phyloP scores from a whole-genome alignment of 2,888 invertebrate genomes.

The Idaea straminata region DNA sequence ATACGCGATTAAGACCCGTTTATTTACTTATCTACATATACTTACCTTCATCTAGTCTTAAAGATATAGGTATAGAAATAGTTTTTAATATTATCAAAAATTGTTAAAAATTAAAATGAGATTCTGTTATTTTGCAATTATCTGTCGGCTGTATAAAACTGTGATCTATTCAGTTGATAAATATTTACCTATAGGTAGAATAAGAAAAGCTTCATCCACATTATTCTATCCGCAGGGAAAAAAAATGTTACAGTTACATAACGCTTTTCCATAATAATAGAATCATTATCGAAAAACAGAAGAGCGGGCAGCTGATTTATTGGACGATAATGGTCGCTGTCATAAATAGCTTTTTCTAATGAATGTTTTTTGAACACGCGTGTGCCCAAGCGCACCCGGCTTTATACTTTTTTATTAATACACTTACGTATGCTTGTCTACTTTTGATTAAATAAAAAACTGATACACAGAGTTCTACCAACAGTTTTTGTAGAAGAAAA shows the following conservation, averaged over 20 bases:
- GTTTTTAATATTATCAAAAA: too few relatives aligned
- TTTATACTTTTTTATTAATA: conserved; percentile 53
- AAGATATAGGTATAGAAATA: too few relatives aligned
- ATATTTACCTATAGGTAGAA: neutral
- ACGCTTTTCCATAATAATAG: conserved; percentile 81
- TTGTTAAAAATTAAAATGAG: too few relatives aligned
- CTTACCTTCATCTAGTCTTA: too few relatives aligned
- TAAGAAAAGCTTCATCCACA: conserved; percentile 45
- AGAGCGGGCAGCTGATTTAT: conserved; percentile 81
- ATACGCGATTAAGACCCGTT: too few relatives aligned
- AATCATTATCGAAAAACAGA: conserved; percentile 81
- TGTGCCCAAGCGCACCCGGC: conserved; percentile 61
- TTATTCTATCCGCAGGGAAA: conserved; percentile 40
- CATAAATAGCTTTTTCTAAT: conserved; percentile 79
- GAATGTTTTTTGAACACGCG: conserved; percentile 65
- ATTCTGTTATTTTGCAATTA: too few relatives aligned
- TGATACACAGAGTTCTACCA: conserved; percentile 33
- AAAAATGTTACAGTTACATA: conserved; percentile 79
- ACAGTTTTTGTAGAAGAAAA: conserved; percentile 54
- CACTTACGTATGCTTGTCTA: conserved; percentile 61
- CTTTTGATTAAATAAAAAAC: conserved; percentile 37
- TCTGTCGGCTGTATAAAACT: too few relatives aligned
- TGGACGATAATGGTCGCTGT: conserved; percentile 78
- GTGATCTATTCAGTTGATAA: too few relatives aligned
- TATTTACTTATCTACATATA: too few relatives aligned